phyloP scores from a whole-genome alignment of 2,888 invertebrate species.

The Dendrolimus pini region DNA sequence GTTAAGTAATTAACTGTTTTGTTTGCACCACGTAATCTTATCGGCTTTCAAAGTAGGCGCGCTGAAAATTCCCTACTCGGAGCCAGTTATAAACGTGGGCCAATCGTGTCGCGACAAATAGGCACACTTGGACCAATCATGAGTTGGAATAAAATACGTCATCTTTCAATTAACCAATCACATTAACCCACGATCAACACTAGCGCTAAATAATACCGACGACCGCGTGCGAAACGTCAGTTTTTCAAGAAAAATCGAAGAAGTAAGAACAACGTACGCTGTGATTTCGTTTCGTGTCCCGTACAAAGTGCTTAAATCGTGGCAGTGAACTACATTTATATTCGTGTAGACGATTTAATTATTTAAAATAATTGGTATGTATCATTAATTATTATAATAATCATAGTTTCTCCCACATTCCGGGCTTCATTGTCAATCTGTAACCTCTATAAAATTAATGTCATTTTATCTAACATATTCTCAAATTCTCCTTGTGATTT shows the following conservation, averaged over 20 bases:
- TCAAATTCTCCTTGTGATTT: conserved; percentile 6
- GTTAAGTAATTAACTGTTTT: too few relatives aligned
- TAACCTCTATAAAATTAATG: neutral
- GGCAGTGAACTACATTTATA: conserved; percentile 38
- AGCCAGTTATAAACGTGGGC: conserved; percentile 79
- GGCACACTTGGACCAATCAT: conserved; percentile 62
- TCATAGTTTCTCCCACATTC: conserved; percentile 4
- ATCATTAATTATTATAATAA: conserved; percentile 12
- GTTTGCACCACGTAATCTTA: too few relatives aligned
- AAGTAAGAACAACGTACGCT: conserved; percentile 31
- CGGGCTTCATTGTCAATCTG: neutral
- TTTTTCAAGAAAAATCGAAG: conserved; percentile 61
- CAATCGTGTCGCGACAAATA: conserved; percentile 79
- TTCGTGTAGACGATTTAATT: conserved; percentile 14
- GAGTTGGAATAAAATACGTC: conserved; percentile 46
- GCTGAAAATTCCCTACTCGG: conserved; percentile 15
- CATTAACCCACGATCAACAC: conserved; percentile 76
- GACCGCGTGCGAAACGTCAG: conserved; percentile 64
- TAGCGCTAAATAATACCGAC: conserved; percentile 73
- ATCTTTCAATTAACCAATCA: conserved; percentile 69
- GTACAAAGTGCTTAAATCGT: conserved; percentile 49
- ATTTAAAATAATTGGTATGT: conserved; percentile 37
- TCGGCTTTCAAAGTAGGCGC: too few relatives aligned
- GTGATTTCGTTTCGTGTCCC: conserved; percentile 41
- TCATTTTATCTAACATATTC: neutral